Evolutionary conservation across 2,888 invertebrate species (phyloP).

Genomic region (Ochlodes sylvanus): DNA sequence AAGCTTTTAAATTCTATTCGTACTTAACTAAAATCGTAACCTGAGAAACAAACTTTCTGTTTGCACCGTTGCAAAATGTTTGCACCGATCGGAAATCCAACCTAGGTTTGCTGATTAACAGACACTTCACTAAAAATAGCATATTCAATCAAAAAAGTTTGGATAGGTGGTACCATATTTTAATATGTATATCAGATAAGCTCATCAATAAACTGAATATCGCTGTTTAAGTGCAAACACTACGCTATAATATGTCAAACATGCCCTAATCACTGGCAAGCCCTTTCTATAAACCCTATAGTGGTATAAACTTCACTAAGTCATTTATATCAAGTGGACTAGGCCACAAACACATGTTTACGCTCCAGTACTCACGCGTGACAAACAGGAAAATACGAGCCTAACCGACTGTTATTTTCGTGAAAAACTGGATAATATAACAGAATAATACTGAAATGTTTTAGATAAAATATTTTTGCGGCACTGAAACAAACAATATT

Average conservation of each 20-base stretch:
- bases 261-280: conserved; percentile 21
- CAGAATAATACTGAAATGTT: conserved; percentile 11
- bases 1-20: too few species aligned
- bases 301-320: conserved; percentile 1
- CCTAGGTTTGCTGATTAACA: too few species aligned
- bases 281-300: conserved; percentile 21
- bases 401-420: conserved; percentile 32
- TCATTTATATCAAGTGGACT: conserved; percentile 27
- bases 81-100: too few species aligned
- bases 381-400: conserved; percentile 36
- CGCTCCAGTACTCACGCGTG: conserved; percentile 31
- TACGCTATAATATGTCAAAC: conserved; percentile 17
- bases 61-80: too few species aligned
- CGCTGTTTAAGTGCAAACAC: neutral
- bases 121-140: too few species aligned
- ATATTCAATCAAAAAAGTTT: neutral
- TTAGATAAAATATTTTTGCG: conserved; percentile 13
- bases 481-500: neutral
- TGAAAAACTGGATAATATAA: conserved; percentile 13
- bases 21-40: too few species aligned
- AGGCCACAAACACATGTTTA: conserved; percentile 27
- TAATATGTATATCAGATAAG: neutral
- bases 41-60: too few species aligned
- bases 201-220: neutral
- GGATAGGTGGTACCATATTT: neutral